Evolutionary conservation across 1,140 invertebrate genomes (phyloP), one percentile per base, ranked within the genome.

Genomic region (Drosophila neocordata): DNA sequence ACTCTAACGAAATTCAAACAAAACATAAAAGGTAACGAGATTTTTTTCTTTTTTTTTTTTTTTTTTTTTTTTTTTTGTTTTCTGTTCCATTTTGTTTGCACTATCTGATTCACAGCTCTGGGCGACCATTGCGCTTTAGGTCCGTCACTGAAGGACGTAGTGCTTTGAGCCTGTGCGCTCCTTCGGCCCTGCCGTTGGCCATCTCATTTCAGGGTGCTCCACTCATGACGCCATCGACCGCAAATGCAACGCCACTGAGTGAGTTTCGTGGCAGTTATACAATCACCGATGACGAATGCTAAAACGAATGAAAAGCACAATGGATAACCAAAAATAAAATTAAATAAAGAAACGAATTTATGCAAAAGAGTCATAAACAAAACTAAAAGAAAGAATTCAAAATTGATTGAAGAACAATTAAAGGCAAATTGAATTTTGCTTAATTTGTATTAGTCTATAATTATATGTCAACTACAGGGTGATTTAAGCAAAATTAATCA

Each of bases 131-230:
- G 35, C 92, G 94, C 44, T 95, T 94, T 90, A 92, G 94, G 15
- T 94, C 94, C 4, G 94, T 94, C 44, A 94, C 93, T 31, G 94
- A 95, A 77, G 92, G 92, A 67, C 89, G 94, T 2, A 92, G 93
- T 18, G 92, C 94, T 12, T 90, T 93, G 38, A 93, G 93, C 72
- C 78, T 94, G 20, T 94, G 93, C 75, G 93, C 93, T 2, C 93
- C 94, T 11, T 93, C 94, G 11, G 93, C 94, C 1, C 89, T 95
- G 8, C 94, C 94, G 5, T 72, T 95, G 72, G 94, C 94, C 62
- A 93, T 95, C 48, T 94, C 94, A 77, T 92, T 94, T 56, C 94
- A 94, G 78, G 93, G 93, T 9, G 94, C 93, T 7, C 93, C 94
- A 6, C 80, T 94, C 27, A 89, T 94, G 67, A 93, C 94, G 38